These are phyloP conservation scores for Sarcophaga peregrina DNA, from an alignment of 1,140 invertebrate genomes.

Conservation along the genomic window DNA sequence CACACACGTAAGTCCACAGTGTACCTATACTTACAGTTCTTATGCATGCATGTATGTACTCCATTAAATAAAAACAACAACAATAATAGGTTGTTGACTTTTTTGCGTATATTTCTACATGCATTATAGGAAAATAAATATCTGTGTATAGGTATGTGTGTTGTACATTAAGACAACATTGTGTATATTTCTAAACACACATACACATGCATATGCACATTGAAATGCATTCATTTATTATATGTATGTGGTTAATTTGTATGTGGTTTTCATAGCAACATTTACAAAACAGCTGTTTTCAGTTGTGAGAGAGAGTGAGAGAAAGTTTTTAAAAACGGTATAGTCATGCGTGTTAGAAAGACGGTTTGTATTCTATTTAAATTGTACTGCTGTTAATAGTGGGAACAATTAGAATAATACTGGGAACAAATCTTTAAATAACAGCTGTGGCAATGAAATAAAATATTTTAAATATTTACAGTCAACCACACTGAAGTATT, in stretches of 20 bases:
- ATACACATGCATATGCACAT: background rate
- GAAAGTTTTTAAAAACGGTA: background rate
- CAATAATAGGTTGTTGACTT: constrained; percentile 39
- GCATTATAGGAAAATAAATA: background rate
- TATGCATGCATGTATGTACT: no score
- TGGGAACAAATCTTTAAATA: background rate
- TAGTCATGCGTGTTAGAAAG: background rate
- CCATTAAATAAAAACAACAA: background rate
- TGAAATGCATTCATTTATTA: background rate
- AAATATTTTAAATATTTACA: no score
- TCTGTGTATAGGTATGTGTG: background rate
- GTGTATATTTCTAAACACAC: no score
- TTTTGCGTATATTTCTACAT: background rate
- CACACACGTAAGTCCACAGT: background rate
- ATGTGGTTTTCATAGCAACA: background rate
- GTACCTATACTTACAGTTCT: background rate
- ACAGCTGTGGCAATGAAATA: no score
- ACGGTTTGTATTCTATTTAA: no score
- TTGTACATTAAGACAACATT: no score
- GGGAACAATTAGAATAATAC: background rate
- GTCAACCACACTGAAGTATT: no score
- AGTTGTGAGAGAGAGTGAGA: background rate
- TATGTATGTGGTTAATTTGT: background rate
- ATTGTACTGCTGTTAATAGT: no score
- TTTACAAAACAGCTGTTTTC: constrained; percentile 14